phyloP scores from a whole-genome alignment of 2,113 vertebrate genomes.

The Epinephelus moara region DNA sequence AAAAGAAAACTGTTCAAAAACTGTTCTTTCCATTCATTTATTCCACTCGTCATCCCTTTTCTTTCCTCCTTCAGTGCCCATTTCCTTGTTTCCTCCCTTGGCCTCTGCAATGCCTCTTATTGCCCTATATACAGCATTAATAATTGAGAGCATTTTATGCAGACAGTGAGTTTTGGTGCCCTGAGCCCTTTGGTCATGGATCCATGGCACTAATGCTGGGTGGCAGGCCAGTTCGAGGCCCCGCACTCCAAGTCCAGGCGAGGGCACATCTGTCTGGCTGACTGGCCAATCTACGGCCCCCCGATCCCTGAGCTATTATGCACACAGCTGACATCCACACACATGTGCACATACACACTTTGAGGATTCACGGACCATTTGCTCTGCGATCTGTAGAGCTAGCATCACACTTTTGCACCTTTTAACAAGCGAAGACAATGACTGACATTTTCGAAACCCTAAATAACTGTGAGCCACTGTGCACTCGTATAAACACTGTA shows the following conservation, averaged over 20 bases:
- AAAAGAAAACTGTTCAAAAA: neutral
- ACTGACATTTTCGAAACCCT: constrained; percentile 44
- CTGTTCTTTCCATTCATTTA: neutral
- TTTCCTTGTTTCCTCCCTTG: constrained; percentile 12
- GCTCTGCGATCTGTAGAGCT: constrained; percentile 41
- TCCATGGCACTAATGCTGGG: constrained; percentile 64
- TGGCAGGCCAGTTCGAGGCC: constrained; percentile 62
- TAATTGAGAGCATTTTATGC: constrained; percentile 68
- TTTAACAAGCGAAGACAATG: constrained; percentile 38
- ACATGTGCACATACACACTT: constrained; percentile 14
- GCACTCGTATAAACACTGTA: neutral
- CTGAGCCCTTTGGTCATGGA: constrained; percentile 63
- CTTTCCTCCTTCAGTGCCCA: neutral
- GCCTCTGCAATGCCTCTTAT: constrained; percentile 46
- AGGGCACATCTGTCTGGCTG: constrained; percentile 67
- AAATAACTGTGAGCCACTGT: neutral
- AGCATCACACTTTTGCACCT: constrained; percentile 41
- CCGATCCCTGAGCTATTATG: constrained; percentile 48
- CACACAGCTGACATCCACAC: constrained; percentile 46
- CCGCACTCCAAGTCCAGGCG: constrained; percentile 47
- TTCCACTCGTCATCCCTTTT: neutral
- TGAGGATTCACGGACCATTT: constrained; percentile 56
- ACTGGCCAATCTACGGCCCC: constrained; percentile 56
- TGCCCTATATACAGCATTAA: constrained; percentile 63
- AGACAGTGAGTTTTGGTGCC: constrained; percentile 61